Conservation (phyloP, 2,113 vertebrate species). For the Vulpes vulpes region DNA sequence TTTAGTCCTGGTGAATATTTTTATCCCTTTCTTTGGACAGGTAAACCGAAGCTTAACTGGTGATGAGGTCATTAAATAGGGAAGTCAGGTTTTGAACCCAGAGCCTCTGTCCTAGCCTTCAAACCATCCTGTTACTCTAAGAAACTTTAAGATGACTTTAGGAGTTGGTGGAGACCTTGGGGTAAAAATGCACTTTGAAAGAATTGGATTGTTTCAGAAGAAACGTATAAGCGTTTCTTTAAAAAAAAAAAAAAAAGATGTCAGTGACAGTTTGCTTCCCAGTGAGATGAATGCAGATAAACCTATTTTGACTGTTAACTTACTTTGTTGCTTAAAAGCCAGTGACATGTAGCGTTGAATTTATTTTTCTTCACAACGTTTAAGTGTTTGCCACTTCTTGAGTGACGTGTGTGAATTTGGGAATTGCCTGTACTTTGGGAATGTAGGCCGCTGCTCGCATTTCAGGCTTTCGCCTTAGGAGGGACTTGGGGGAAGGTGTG, state of each 20-base stretch:
- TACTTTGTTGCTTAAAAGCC: slow-evolving; percentile 62
- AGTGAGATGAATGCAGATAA: slow-evolving; percentile 73
- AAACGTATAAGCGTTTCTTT: slow-evolving; percentile 65
- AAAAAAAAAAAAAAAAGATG: not conserved
- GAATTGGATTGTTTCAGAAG: slow-evolving; percentile 46
- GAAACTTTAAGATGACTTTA: slow-evolving; percentile 50
- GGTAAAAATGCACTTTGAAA: not conserved
- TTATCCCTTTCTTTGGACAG: not conserved
- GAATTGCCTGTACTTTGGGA: slow-evolving; percentile 59
- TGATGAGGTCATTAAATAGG: not conserved
- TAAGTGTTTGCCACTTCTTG: slow-evolving; percentile 77
- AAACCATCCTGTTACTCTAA: not conserved
- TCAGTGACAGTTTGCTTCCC: slow-evolving; percentile 65
- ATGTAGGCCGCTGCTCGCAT: fast-evolving
- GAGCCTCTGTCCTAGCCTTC: not conserved
- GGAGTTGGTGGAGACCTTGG: not conserved
- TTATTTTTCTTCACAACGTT: slow-evolving; percentile 75
- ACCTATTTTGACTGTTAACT: slow-evolving; percentile 81
- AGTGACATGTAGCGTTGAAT: slow-evolving; percentile 64
- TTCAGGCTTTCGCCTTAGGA: not conserved
- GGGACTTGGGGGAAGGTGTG: not conserved
- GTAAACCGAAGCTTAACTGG: not conserved
- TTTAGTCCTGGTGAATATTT: not conserved
- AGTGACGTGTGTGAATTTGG: slow-evolving; percentile 78
- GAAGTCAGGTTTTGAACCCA: not conserved